Evolutionary conservation across 37 sponge, comb jelly and placozoan species (phyloP), one percentile per base, ranked within the genome.

Genomic region (Tethya wilhelma): DNA sequence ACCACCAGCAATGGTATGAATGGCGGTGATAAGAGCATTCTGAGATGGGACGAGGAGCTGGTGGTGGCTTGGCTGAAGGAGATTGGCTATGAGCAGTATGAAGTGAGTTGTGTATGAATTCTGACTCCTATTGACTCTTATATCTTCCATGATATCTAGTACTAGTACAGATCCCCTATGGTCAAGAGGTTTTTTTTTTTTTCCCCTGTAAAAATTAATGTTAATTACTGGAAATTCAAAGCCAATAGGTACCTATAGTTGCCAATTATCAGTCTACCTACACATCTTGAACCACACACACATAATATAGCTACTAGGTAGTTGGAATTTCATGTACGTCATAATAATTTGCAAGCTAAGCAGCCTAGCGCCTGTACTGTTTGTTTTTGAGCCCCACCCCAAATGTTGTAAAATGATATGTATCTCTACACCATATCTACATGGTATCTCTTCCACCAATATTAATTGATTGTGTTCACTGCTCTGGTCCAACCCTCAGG

Each of bases 151-250:
- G 28, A 56, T 74, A 57, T n/a, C 75, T 4, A 56, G 39, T 74
- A 74, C 17, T 28, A 72, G 55, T 17, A 49, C 55, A 49, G 55
- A 19, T 49, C 55, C 17, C 11, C 55, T n/a, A n/a, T n/a, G n/a
- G n/a, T n/a, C n/a, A n/a, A n/a, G n/a, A n/a, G n/a, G 28, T 5
- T 66, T 38, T 38, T 38, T 66, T 33, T 5, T 36, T 17, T 29
- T 12, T 11, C 32, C 8, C 7, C 6, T 36, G 37, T 82, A 86
- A 37, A 91, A 59, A 1, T 84, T 87, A 45, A 91, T 20, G 32
- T 85, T 38, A 19, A 86, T 75, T 77, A 86, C 92, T 59, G 69
- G 68, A n/a, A 86, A 75, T 64, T 72, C n/a, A n/a, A n/a, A n/a
- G n/a, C n/a, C n/a, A n/a, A n/a, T n/a, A n/a, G n/a, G n/a, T n/a